Percentiles rank a stretch among this genome's conserved stretches.
Conservation (phyloP, 1,140 invertebrate genomes). For the Brachionus manjavacas region DNA sequence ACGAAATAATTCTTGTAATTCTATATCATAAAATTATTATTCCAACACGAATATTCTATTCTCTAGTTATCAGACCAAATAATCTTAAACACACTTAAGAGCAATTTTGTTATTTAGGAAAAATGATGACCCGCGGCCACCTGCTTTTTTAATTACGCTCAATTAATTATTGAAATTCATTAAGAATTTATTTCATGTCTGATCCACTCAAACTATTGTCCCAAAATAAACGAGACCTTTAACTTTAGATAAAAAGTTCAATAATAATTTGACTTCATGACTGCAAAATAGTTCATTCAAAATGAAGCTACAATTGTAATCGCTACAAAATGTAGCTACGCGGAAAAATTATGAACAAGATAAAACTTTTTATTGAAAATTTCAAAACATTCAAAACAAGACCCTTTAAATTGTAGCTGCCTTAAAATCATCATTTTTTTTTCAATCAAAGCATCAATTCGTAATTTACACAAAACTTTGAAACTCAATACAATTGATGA, state of each 20-base stretch:
- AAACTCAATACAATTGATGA: no score
- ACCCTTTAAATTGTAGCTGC: no score
- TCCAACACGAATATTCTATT: not conserved
- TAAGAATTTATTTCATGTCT: not conserved
- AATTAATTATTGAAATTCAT: not conserved
- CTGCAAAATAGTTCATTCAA: no score
- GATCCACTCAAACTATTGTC: not conserved
- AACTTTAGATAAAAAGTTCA: not conserved
- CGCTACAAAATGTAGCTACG: not conserved
- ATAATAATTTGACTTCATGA: not conserved
- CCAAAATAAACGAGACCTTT: not conserved
- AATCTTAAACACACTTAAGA: not conserved
- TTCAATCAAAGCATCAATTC: no score
- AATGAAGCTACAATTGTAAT: no score
- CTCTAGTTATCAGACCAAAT: not conserved
- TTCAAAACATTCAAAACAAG: no score
- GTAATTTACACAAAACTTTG: no score
- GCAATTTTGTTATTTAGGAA: not conserved
- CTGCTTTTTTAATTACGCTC: not conserved
- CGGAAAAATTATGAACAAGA: no score
- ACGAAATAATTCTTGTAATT: not conserved
- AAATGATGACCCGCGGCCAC: not conserved
- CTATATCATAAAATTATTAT: not conserved
- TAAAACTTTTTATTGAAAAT: no score
- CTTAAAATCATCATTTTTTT: no score